Evolutionary conservation across 2,888 invertebrate genomes (phyloP).

Genomic region (Acronicta psi): DNA sequence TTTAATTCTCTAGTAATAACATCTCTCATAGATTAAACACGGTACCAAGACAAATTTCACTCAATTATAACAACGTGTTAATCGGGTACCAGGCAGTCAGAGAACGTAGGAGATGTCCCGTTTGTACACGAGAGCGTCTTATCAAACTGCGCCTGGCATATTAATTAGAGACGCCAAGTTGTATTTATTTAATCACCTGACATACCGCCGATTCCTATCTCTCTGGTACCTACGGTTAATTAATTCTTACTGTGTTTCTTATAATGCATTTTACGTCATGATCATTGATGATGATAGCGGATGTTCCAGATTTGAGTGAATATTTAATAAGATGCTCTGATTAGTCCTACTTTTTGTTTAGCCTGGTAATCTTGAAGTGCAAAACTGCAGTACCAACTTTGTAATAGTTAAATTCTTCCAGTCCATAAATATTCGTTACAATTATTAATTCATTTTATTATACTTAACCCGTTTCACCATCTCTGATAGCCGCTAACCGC

Average conservation of each 20-base stretch:
- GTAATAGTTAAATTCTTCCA: too few species aligned
- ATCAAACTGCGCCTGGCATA: conserved; percentile 86
- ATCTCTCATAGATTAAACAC: conserved; percentile 41
- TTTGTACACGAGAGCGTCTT: conserved; percentile 68
- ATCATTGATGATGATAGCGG: conserved; percentile 58
- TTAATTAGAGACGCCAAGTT: conserved; percentile 85
- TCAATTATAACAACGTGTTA: conserved; percentile 81
- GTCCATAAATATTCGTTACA: too few species aligned
- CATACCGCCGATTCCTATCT: conserved; percentile 81
- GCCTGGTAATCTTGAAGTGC: conserved; percentile 2
- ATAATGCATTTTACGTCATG: conserved; percentile 59
- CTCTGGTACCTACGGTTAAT: conserved; percentile 75
- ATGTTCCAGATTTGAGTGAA: conserved; percentile 54
- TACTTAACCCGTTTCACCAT: too few species aligned
- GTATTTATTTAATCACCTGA: conserved; percentile 88
- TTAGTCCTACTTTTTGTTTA: conserved; percentile 4
- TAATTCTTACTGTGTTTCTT: conserved; percentile 80
- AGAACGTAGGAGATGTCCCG: conserved; percentile 78
- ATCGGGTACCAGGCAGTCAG: conserved; percentile 75
- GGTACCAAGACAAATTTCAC: conserved; percentile 73
- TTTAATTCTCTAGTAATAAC: conserved; percentile 5
- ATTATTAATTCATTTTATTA: too few species aligned
- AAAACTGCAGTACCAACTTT: neutral
- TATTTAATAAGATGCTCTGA: conserved; percentile 54
- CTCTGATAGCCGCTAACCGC: too few species aligned